Evolutionary conservation across 1,140 invertebrate genomes (phyloP).

Genomic region (Lutraria rhynchaena): DNA sequence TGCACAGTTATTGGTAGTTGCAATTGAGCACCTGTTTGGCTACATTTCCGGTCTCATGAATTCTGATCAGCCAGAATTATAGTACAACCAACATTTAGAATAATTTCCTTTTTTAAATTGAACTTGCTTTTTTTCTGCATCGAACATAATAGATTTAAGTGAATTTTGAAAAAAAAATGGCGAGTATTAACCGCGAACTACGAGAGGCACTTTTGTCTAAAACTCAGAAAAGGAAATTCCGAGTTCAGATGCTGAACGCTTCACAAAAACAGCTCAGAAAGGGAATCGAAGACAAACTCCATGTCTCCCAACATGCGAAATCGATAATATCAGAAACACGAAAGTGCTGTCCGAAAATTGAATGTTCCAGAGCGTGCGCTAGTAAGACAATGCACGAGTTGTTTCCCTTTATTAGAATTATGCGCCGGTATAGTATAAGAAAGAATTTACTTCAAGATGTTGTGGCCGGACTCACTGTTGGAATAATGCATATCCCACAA

Average conservation of each 20-base stretch:
- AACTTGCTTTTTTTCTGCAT: not conserved
- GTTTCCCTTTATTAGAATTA: constrained; percentile 80
- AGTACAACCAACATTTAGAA: not conserved
- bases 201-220: constrained; percentile 46
- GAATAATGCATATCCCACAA: constrained; percentile 84
- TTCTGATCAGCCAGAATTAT: constrained; percentile 10
- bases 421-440: constrained; percentile 80
- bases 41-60: not conserved
- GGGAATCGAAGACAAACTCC: constrained; percentile 46
- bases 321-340: constrained; percentile 17
- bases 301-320: constrained; percentile 43
- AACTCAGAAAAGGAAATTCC: constrained; percentile 43
- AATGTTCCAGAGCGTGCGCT: constrained; percentile 56
- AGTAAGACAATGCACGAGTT: constrained; percentile 65
- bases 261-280: constrained; percentile 44
- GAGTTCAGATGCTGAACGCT: constrained; percentile 50
- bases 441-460: constrained; percentile 81
- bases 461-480: constrained; percentile 83
- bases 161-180: constrained; percentile 9
- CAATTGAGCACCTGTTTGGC: not conserved
- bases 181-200: constrained; percentile 49
- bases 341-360: constrained; percentile 57
- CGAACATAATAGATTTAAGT: not conserved
- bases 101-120: not conserved
- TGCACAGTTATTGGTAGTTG: constrained; percentile 1